Evolutionary conservation across 1,140 invertebrate species (phyloP).

Genomic region (Limonius californicus): DNA sequence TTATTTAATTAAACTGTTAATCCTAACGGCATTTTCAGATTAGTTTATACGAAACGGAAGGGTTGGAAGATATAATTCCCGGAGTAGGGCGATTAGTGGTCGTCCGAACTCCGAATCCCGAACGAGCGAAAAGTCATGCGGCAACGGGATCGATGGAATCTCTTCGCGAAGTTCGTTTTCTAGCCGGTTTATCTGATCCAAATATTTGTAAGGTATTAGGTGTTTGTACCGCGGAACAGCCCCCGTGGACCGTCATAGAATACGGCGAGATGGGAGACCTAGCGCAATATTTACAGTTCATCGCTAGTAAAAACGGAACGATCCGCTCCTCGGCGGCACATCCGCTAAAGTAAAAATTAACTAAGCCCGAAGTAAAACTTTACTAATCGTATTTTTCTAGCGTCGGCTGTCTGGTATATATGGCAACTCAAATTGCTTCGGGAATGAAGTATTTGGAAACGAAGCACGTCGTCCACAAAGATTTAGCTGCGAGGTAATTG

Average conservation of each 20-base stretch:
- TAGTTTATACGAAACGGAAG: conserved; percentile 54
- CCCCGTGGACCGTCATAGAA: conserved; percentile 71
- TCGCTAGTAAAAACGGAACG: conserved; percentile 43
- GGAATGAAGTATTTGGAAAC: conserved; percentile 83
- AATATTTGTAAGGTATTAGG: conserved; percentile 73
- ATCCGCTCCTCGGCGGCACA: conserved; percentile 35
- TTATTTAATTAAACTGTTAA: conserved; percentile 14
- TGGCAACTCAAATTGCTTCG: conserved; percentile 79
- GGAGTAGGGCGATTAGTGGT: conserved; percentile 51
- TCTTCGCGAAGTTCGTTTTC: conserved; percentile 65
- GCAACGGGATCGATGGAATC: conserved; percentile 45
- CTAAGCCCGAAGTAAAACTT: not conserved
- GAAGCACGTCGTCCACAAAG: conserved; percentile 71
- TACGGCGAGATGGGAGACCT: conserved; percentile 79
- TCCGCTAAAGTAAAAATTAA: conserved; percentile 39
- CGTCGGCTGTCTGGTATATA: conserved; percentile 74
- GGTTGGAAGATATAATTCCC: conserved; percentile 49
- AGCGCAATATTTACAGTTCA: conserved; percentile 65
- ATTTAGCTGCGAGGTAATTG: conserved; percentile 69
- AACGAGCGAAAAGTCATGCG: conserved; percentile 41
- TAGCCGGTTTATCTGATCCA: conserved; percentile 68
- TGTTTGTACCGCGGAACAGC: conserved; percentile 60
- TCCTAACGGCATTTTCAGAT: conserved; percentile 45
- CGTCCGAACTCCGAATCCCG: conserved; percentile 47
- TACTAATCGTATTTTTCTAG: conserved; percentile 51